Base-by-base conservation (phyloP, 2,888 invertebrate species). In the Rhingia rostrata region DNA sequence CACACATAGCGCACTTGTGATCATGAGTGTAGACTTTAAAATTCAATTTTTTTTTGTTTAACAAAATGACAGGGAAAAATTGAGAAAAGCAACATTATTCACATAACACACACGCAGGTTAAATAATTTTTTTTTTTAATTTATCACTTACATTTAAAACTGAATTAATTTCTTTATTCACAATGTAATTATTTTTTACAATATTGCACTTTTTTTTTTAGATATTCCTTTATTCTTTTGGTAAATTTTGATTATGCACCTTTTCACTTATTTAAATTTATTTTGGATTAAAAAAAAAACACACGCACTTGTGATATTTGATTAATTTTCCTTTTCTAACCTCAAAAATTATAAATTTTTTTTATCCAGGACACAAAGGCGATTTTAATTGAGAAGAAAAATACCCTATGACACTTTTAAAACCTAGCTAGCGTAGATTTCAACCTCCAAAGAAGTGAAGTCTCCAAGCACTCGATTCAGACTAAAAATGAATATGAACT, bases 401-500 rank as follows among this genome's bases (percentile, higher is more conserved):
- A 49, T 49, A 49, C 32, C 22, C 49, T 49, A 37, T 67, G 67
- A 77, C 67, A 67, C 61, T 67, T 72, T 72, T 35, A 56, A 45
- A 83, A 83, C 54, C 89, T 89, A 89, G 87, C 87, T 86, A 88
- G 90, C 89, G 90, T 90, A 90, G 89, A 90, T 89, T 90, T 90
- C 90, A 90, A 90, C 90, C 90, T 90, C 89, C 90, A 90, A 83
- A 75, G 61, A 35, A 88, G 88, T 89, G 90, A 91, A 91, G 90
- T 90, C 90, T 90, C 90, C 91, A 91, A 91, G 90, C 89, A 89
- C 88, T 88, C 87, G 88, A 87, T 87, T 88, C 87, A 87, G 88
- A 89, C 89, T 87, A 83, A 87, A 86, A 63, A 78, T 82, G 79
- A 80, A 75, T 66, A 60, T 35, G 60, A 80, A 80, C 64, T 70